A percentile compares a stretch with the other conserved stretches of the same genome.
These are phyloP conservation scores for Herpailurus yagouaroundi DNA, from an alignment of 2,113 vertebrate genomes.

Conservation along the genomic window DNA sequence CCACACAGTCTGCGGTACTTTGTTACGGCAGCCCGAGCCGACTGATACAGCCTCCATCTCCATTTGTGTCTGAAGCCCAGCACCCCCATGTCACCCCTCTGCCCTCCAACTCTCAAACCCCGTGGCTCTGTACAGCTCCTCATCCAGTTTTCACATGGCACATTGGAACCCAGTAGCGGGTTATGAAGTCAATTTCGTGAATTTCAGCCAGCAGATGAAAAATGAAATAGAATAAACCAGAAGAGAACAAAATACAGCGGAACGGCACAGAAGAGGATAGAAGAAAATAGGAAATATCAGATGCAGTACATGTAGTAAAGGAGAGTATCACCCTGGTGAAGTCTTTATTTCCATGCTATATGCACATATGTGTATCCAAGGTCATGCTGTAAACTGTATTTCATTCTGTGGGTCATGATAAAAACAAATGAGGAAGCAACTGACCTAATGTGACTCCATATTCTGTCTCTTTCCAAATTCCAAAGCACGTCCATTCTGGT, in stretches of 20 bases:
- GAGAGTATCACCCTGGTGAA: background rate
- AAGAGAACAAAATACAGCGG: background rate
- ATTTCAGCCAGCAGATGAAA: background rate
- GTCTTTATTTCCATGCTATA: slow-evolving; percentile 39
- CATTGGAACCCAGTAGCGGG: background rate
- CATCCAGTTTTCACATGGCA: background rate
- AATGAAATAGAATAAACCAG: slow-evolving; percentile 1
- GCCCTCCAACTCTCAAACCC: background rate
- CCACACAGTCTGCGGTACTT: background rate
- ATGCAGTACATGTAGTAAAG: background rate
- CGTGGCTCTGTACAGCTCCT: background rate
- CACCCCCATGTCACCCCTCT: background rate
- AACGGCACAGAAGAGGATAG: background rate
- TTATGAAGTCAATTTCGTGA: slow-evolving; percentile 6
- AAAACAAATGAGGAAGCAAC: background rate
- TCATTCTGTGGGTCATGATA: background rate
- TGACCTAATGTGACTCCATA: background rate
- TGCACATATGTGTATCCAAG: background rate
- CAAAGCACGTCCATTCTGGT: slow-evolving; percentile 9
- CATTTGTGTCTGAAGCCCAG: background rate
- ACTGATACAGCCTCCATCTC: background rate
- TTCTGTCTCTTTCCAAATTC: background rate
- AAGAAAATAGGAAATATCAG: background rate
- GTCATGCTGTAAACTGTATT: background rate
- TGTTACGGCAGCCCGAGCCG: background rate